Conservation (phyloP, 2,797 vertebrate species). For the Eidolon dupreanum region DNA sequence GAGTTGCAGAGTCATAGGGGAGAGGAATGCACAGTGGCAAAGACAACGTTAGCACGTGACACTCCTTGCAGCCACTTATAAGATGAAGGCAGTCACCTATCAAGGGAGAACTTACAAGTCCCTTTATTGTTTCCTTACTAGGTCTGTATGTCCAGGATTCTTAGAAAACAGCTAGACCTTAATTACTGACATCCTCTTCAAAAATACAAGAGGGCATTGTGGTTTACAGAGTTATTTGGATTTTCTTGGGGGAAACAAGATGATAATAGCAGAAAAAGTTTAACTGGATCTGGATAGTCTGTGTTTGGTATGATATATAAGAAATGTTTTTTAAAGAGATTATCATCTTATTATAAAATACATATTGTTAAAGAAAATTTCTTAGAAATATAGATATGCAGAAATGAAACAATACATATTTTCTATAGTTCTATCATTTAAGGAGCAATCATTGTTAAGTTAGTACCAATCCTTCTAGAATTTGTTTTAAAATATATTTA, state of each 20-base stretch:
- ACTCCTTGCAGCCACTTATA: neutral
- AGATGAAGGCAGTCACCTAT: neutral
- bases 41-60: rapidly evolving
- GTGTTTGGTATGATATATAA: neutral
- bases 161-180: neutral
- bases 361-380: neutral
- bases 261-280: neutral
- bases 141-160: neutral
- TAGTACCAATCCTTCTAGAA: neutral
- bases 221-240: neutral
- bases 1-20: neutral
- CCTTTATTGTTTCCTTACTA: neutral
- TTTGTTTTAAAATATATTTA: conserved; percentile 29
- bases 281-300: neutral
- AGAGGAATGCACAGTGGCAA: neutral
- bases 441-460: neutral
- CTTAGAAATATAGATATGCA: neutral
- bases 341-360: neutral
- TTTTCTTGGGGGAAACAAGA: neutral
- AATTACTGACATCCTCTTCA: neutral
- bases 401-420: neutral
- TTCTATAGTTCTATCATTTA: neutral
- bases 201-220: neutral
- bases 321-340: neutral
- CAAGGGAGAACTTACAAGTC: neutral